These are phyloP conservation scores for Cephalopachus bancanus DNA, from an alignment of 2,797 vertebrate genomes.

Conservation along the genomic window DNA sequence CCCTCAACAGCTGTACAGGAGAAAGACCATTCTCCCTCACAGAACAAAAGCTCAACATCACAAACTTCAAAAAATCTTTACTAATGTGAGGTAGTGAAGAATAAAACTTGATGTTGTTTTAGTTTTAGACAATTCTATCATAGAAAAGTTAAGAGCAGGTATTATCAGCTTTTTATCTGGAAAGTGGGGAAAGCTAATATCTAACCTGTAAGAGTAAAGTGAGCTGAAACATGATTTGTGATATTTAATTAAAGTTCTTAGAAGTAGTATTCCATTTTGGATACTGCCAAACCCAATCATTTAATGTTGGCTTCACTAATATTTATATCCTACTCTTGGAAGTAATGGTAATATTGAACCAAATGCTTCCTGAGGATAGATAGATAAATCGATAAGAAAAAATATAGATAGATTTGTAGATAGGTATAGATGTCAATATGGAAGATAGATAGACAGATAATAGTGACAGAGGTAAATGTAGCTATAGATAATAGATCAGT, in stretches of 20 bases:
- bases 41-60: too few species aligned
- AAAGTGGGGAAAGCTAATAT: rapidly evolving
- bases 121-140: not conserved
- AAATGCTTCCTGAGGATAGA: not conserved
- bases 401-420: not conserved
- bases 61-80: too few species aligned
- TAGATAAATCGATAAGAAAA: not conserved
- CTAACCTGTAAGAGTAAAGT: too few species aligned
- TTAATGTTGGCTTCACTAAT: not conserved
- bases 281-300: not conserved
- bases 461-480: not conserved
- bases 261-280: not conserved
- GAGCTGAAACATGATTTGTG: not conserved
- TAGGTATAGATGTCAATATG: not conserved
- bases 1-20: rapidly evolving
- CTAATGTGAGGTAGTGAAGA: too few species aligned
- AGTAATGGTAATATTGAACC: not conserved
- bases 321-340: not conserved
- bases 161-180: too few species aligned
- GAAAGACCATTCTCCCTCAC: rapidly evolving
- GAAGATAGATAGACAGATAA: not conserved
- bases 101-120: not conserved
- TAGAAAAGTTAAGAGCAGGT: rapidly evolving
- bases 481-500: not conserved
- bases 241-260: not conserved